Conservation (phyloP, 2,888 invertebrate species). For the Sisyra terminalis region DNA sequence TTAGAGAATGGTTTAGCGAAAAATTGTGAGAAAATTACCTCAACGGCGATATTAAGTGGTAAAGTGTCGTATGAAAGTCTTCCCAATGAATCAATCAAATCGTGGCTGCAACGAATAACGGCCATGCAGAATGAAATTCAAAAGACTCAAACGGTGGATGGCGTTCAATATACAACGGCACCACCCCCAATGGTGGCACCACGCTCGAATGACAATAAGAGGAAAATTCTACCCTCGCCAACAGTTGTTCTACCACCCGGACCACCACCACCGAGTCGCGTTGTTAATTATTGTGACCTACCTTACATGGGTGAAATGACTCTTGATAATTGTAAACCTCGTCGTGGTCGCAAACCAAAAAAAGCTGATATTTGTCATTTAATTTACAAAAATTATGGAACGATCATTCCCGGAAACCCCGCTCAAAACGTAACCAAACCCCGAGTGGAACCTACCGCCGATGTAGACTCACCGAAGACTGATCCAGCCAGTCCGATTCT, state of each 20-base stretch:
- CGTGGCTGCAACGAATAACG: constrained; percentile 60
- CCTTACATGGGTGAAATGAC: constrained; percentile 91
- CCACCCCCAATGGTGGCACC: constrained; percentile 8
- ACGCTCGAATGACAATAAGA: constrained; percentile 7
- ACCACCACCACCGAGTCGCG: constrained; percentile 24
- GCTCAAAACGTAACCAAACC: constrained; percentile 23
- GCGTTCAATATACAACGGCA: constrained; percentile 9
- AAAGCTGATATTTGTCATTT: constrained; percentile 85
- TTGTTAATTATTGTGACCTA: constrained; percentile 62
- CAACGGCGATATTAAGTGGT: constrained; percentile 10
- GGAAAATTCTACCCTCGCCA: constrained; percentile 20
- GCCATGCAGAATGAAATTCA: constrained; percentile 45
- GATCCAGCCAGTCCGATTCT: constrained; percentile 14
- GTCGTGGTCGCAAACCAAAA: constrained; percentile 77
- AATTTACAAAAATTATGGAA: constrained; percentile 83
- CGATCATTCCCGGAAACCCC: constrained; percentile 63
- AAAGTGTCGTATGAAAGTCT: constrained; percentile 18
- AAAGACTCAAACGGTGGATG: constrained; percentile 11
- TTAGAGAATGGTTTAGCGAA: too few relatives aligned
- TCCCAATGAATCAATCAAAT: constrained; percentile 47
- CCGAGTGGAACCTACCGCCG: constrained; percentile 17
- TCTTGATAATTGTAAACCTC: constrained; percentile 69
- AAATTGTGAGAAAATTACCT: too few relatives aligned
- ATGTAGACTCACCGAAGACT: constrained; percentile 9
- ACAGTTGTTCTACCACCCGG: constrained; percentile 6